Evolutionary conservation across 2,797 vertebrate species (phyloP).

Genomic region (Austrolebias charrua): DNA sequence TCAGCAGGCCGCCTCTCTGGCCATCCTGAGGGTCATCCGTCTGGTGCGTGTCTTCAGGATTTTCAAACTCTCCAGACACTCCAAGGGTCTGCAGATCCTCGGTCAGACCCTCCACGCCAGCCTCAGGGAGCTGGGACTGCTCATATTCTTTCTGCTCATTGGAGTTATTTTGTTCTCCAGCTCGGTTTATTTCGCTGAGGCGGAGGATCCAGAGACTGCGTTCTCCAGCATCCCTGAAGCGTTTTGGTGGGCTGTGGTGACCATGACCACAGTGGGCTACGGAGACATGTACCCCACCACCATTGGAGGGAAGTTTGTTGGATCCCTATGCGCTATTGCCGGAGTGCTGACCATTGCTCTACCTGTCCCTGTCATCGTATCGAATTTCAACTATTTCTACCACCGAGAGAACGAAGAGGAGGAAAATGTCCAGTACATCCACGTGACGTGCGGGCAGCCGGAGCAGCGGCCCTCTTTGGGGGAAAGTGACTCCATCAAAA

Average conservation of each 20-base stretch:
- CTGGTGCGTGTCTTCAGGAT: slow-evolving; percentile 90
- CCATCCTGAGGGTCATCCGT: slow-evolving; percentile 90
- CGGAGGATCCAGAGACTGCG: slow-evolving; percentile 84
- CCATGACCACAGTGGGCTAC: slow-evolving; percentile 97
- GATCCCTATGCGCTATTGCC: slow-evolving; percentile 92
- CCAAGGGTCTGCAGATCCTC: slow-evolving; percentile 90
- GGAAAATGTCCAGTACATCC: slow-evolving; percentile 85
- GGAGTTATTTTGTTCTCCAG: slow-evolving; percentile 95
- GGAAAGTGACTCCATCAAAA: slow-evolving; percentile 82
- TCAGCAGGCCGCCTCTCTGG: slow-evolving; percentile 88
- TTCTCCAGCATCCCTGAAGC: slow-evolving; percentile 93
- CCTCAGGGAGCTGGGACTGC: slow-evolving; percentile 88
- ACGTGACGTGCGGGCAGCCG: slow-evolving; percentile 89
- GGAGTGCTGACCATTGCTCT: slow-evolving; percentile 93
- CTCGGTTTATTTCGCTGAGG: slow-evolving; percentile 93
- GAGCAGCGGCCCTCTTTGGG: slow-evolving; percentile 72
- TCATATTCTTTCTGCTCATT: slow-evolving; percentile 94
- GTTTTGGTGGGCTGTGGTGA: slow-evolving; percentile 98
- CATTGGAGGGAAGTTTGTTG: slow-evolving; percentile 92
- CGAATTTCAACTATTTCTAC: slow-evolving; percentile 98
- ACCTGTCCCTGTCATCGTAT: slow-evolving; percentile 94
- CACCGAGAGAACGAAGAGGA: slow-evolving; percentile 90
- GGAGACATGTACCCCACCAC: slow-evolving; percentile 97
- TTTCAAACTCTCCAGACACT: slow-evolving; percentile 92
- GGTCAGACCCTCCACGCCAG: slow-evolving; percentile 90